These are phyloP conservation scores for Caerostris extrusa DNA, from an alignment of 1,140 invertebrate species.

Conservation along the genomic window DNA sequence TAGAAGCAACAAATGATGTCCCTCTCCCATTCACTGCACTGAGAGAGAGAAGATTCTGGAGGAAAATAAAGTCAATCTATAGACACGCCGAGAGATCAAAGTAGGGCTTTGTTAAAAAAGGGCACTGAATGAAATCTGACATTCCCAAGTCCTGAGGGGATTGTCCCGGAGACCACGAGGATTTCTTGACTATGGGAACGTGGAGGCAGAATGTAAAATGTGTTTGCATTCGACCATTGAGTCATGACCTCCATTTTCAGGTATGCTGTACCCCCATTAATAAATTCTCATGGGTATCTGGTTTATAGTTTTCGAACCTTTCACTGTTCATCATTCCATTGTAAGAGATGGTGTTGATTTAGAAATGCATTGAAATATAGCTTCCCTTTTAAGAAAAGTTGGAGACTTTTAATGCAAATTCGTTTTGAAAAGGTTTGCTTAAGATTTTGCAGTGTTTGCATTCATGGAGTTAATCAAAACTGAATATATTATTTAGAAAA, in stretches of 20 bases:
- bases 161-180: not conserved
- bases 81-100: constrained; percentile 56
- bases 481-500: too few relatives aligned
- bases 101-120: constrained; percentile 34
- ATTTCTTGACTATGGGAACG: not conserved
- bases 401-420: not conserved
- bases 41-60: not conserved
- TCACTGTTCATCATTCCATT: not conserved
- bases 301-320: constrained; percentile 1
- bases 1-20: not conserved
- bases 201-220: constrained; percentile 41
- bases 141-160: constrained; percentile 27
- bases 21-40: not conserved
- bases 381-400: not conserved
- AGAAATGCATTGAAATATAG: not conserved
- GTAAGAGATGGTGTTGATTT: not conserved
- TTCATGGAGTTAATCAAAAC: too few relatives aligned
- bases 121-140: constrained; percentile 59
- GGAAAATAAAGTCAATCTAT: constrained; percentile 57
- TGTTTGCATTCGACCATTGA: constrained; percentile 55
- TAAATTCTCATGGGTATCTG: not conserved
- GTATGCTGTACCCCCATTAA: constrained; percentile 34
- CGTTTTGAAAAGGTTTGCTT: not conserved
- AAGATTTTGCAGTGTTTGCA: too few relatives aligned
- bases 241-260: constrained; percentile 39